Evolutionary conservation across 1,140 invertebrate species (phyloP), one percentile per base, ranked within the genome.

Genomic region (Caenorhabditis tropicalis): DNA sequence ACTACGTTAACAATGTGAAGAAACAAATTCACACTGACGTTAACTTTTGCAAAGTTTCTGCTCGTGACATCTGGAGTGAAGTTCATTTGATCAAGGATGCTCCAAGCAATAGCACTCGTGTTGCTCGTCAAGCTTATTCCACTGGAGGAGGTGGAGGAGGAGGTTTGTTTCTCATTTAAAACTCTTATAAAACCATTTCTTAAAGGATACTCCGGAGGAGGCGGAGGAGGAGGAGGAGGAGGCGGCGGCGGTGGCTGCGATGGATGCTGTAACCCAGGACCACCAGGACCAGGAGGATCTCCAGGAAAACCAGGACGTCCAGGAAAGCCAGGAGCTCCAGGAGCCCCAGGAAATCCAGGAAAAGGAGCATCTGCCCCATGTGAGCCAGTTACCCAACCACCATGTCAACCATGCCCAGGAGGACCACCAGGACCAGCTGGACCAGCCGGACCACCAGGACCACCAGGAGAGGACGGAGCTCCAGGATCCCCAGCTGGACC

Each of bases 21-120:
- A 43, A 79, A 36, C 49, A 58, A 24, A 65, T 85, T 53, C 84
- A 85, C 84, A 79, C 82, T 43, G 84, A 85, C 21, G 80, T 85
- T 29, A 82, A 81, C 79, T 85, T 85, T 79, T 85, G 84, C 84
- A 85, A 85, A 49, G 84, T 85, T 24, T 91, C 89, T 21, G 89
- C 89, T 48, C 91, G 90, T 56, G 89, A 90, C 65, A 90, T 90
- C 83, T 90, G 89, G 89, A 85, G 88, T 19, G 89, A 90, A 65
- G 90, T 90, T 21, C 88, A 86, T 79, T 82, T 88, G n/a, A 84
- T 90, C 33, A 90, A 90, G 84, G 86, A 83, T 51, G 87, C 90
- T 49, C 90, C 90, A 10, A 79, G 90, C 56, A 82, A 83, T 46
- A 48, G 19, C 43, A 87, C 86, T 46, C 84, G 86, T 83, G 84